These are phyloP conservation scores for Engystomops pustulosus DNA, from an alignment of 2,113 vertebrate genomes.

Conservation along the genomic window DNA sequence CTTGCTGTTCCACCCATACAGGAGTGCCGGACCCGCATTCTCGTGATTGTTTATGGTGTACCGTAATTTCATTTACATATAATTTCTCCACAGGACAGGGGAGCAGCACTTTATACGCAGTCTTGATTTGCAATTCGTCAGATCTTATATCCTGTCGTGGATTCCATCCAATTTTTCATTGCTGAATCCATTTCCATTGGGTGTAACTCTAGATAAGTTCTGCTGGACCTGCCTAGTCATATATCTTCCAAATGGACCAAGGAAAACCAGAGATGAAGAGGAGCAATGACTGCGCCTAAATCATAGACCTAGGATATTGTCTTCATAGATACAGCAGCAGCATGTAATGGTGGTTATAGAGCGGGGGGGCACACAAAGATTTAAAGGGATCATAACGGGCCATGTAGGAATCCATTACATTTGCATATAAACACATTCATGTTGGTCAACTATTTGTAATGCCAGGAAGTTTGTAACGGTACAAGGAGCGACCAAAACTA, in stretches of 20 bases:
- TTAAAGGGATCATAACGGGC: background rate
- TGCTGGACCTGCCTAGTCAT: constrained; percentile 20
- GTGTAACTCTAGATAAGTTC: constrained; percentile 29
- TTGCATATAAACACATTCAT: too few species aligned
- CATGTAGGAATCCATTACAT: too few species aligned
- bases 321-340: background rate
- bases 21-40: too few species aligned
- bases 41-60: too few species aligned
- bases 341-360: background rate
- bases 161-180: constrained; percentile 22
- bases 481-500: too few species aligned
- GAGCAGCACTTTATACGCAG: background rate
- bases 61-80: background rate
- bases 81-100: background rate
- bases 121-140: background rate
- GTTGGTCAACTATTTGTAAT: too few species aligned
- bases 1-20: too few species aligned
- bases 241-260: constrained; percentile 28
- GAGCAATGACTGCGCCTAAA: background rate
- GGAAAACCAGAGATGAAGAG: constrained; percentile 24
- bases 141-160: background rate
- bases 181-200: constrained; percentile 9
- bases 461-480: too few species aligned
- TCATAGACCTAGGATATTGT: background rate
- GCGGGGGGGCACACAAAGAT: background rate